Evolutionary conservation across 2,888 invertebrate genomes (phyloP).

Genomic region (Apodemia hepburni): DNA sequence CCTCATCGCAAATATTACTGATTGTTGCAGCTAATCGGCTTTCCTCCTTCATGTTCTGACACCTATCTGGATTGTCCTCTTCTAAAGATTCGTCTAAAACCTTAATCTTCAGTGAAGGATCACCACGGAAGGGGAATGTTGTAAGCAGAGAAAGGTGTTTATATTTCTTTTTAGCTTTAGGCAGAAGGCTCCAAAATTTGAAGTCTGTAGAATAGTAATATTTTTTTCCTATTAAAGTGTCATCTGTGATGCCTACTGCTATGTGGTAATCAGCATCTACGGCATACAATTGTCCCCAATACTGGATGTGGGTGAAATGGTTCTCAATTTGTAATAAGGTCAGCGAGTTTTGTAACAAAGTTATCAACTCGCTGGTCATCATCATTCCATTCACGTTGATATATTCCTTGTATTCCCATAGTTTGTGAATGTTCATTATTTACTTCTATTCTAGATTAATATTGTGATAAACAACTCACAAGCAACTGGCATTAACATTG

Average conservation of each 20-base stretch:
- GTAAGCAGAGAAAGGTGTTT: constrained; percentile 62
- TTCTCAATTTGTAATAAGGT: constrained; percentile 90
- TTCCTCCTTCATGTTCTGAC: constrained; percentile 86
- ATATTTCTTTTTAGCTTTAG: constrained; percentile 66
- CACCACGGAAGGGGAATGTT: constrained; percentile 70
- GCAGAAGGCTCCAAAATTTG: constrained; percentile 82
- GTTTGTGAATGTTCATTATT: constrained; percentile 64
- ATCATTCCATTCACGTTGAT: constrained; percentile 82
- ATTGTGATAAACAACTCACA: too few relatives aligned
- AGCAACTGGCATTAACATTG: too few relatives aligned
- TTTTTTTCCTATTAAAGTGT: constrained; percentile 85
- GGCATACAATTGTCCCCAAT: constrained; percentile 93
- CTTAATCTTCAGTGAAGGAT: constrained; percentile 73
- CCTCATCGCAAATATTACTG: constrained; percentile 86
- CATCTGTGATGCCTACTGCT: constrained; percentile 88
- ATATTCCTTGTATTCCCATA: constrained; percentile 70
- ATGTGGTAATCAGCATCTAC: constrained; percentile 90
- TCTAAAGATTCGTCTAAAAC: constrained; percentile 68
- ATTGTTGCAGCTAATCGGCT: constrained; percentile 87
- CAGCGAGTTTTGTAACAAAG: constrained; percentile 87
- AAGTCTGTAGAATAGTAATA: constrained; percentile 90
- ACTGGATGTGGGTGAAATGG: constrained; percentile 89
- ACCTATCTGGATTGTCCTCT: constrained; percentile 56
- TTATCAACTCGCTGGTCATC: constrained; percentile 86
- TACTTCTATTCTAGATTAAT: not conserved